Base-by-base conservation (phyloP, 2,888 invertebrate genomes). In the Charanyca ferruginea region DNA sequence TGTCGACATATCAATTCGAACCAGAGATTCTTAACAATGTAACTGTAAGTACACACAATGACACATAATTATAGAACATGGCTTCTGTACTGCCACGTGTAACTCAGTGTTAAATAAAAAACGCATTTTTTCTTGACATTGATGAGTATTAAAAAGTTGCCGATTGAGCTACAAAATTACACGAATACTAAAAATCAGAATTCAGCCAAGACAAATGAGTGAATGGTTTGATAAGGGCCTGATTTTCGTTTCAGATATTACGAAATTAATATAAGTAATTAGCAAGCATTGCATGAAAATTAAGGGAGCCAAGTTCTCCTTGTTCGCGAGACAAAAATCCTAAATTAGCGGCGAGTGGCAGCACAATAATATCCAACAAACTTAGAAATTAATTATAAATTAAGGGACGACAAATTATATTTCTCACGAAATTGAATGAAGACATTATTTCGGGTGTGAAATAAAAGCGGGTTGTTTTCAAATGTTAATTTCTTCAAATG, bases 381-480 rank as follows among this genome's bases (percentile, higher is more conserved):
- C 85, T 88, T 87, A 88, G 85, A 90, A 89, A 90, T 89, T 89
- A 91, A 91, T 92, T 90, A 90, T 89, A 89, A 91, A 91, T 91
- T 90, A 88, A 80, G 83, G 67, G 79, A 83, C 80, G 86, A 86
- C 87, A 89, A 91, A 91, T 90, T 87, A 89, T 85, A 87, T 87
- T 89, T 84, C 83, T 77, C 79, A 71, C 76, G 23, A 80, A 89
- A 89, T 87, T 89, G 83, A 89, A 90, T 88, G 83, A 86, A 89
- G 85, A 84, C 83, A 88, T 89, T 86, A 87, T 89, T 89, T 84
- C 75, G 78, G 80, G 72, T 81, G 81, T 79, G 81, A 85, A 86
- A 84, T 84, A 83, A 86, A 86, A 85, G 83, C 81, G 77, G 81
- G 73, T 84, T 86, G 85, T 87, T 88, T 87, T 87, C 77, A 85